Percentiles rank a stretch among this genome's conserved stretches.
phyloP scores from a whole-genome alignment of 2,888 invertebrate genomes.

The Orchesellides sinensis region DNA sequence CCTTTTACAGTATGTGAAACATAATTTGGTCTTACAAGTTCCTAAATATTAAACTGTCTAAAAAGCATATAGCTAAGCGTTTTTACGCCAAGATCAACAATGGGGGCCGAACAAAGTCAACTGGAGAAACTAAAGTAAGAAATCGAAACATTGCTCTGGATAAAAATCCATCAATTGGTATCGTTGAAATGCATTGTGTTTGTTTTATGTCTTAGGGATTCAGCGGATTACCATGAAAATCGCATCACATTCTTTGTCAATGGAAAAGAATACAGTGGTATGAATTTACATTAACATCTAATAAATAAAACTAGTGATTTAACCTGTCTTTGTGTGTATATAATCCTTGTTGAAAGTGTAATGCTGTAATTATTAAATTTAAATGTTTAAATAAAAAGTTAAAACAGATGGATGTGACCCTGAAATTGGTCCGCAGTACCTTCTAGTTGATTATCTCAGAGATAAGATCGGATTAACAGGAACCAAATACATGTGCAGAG shows the following conservation, averaged over 20 bases:
- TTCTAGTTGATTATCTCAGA: slow-evolving; percentile 80
- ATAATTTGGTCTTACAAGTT: no score
- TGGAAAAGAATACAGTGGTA: slow-evolving; percentile 25
- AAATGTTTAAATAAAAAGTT: neutral
- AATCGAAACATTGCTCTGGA: neutral
- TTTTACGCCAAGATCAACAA: neutral
- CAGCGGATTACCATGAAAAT: neutral
- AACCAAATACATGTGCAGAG: slow-evolving; percentile 85
- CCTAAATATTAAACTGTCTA: no score
- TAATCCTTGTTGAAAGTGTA: neutral
- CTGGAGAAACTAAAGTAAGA: neutral
- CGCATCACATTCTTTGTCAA: slow-evolving; percentile 33
- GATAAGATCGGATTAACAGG: slow-evolving; percentile 81
- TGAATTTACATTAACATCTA: neutral
- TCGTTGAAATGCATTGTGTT: no score
- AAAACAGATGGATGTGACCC: slow-evolving; percentile 22
- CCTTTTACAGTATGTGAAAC: no score
- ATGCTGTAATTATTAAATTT: neutral
- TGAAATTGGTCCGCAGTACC: slow-evolving; percentile 15
- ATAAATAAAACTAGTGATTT: neutral
- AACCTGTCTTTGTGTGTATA: neutral
- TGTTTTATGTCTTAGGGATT: neutral
- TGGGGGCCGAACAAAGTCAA: slow-evolving; percentile 23
- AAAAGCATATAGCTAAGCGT: no score
- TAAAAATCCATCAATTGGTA: no score